Percentiles rank a stretch among this genome's conserved stretches.
These are phyloP conservation scores for Ramphastos sulfuratus DNA, from an alignment of 2,113 vertebrate genomes.

Conservation along the genomic window DNA sequence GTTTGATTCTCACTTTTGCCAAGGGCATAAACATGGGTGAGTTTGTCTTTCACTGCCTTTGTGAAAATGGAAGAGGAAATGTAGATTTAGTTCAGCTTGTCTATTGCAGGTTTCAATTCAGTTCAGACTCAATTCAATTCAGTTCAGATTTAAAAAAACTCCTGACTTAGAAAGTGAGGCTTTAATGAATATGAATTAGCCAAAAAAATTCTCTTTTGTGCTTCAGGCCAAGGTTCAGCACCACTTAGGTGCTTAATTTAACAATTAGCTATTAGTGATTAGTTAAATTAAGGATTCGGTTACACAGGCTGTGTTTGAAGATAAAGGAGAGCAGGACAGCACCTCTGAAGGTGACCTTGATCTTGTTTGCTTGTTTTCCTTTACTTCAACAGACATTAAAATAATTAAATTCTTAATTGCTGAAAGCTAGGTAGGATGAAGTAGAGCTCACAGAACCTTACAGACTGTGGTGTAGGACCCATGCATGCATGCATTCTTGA, in stretches of 20 bases:
- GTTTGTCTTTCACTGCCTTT: neutral
- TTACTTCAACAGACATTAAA: neutral
- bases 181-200: neutral
- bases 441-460: neutral
- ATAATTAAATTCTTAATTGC: neutral
- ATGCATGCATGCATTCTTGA: accelerated
- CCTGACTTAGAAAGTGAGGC: neutral
- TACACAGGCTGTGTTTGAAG: neutral
- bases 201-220: neutral
- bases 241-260: neutral
- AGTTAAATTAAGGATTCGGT: neutral
- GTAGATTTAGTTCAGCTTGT: neutral
- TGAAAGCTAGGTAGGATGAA: neutral
- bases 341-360: neutral
- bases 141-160: neutral
- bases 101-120: no score
- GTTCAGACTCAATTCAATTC: no score
- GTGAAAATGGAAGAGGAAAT: neutral
- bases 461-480: neutral
- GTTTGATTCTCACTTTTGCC: neutral
- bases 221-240: neutral
- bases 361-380: neutral
- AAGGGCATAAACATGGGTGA: neutral
- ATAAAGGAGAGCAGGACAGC: neutral
- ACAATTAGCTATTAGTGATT: neutral